A percentile compares a stretch with the other conserved stretches of the same genome.
Conservation (phyloP, 2,888 invertebrate species). For the Ichneumoninae sp. region DNA sequence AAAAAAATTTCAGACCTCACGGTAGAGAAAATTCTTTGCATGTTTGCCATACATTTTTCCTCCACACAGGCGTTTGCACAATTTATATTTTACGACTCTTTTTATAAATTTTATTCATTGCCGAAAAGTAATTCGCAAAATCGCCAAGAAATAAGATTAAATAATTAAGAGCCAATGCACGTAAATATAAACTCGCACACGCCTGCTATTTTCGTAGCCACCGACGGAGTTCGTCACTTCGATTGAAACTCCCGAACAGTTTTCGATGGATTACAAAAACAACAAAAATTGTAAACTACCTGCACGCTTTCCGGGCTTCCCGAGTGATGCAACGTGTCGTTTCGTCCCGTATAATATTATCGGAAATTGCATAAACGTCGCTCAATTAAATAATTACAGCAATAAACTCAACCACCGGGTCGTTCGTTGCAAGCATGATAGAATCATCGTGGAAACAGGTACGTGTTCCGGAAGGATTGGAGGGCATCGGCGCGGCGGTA, state of each 20-base stretch:
- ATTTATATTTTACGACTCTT: no score
- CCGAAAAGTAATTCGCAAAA: background rate
- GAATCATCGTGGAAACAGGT: slow-evolving; percentile 39
- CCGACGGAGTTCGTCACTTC: no score
- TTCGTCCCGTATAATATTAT: slow-evolving; percentile 44
- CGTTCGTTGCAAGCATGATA: slow-evolving; percentile 49
- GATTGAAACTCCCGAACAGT: no score
- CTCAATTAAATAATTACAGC: slow-evolving; percentile 55
- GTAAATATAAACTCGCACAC: no score
- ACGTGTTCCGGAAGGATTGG: slow-evolving; percentile 15
- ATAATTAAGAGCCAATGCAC: no score
- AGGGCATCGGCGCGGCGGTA: slow-evolving; percentile 19
- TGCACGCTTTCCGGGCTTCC: background rate
- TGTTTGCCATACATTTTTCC: background rate
- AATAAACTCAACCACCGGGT: slow-evolving; percentile 40
- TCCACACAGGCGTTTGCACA: background rate
- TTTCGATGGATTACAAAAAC: no score
- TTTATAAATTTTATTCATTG: no score
- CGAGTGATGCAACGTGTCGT: slow-evolving; percentile 3
- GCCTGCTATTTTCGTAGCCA: no score
- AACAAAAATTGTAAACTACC: background rate
- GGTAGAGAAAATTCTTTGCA: no score
- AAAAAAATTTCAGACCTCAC: background rate
- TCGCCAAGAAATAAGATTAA: no score
- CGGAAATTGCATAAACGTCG: slow-evolving; percentile 58